Conservation (phyloP, 2,888 invertebrate genomes). For the Microplitis manilae region DNA sequence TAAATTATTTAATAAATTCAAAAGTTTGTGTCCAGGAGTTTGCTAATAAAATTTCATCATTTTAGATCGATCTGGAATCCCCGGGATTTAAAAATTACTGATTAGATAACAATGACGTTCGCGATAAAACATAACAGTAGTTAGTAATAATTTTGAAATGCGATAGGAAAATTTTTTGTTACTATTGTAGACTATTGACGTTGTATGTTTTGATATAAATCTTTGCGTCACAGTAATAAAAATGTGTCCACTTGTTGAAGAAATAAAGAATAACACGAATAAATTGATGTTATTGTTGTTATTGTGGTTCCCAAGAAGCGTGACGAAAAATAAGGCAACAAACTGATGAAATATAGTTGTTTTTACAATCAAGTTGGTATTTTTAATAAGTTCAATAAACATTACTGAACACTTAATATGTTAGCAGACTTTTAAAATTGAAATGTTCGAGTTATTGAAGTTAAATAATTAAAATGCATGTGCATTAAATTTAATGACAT, state of each 20-base stretch:
- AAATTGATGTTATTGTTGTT: neutral
- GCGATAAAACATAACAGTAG: slow-evolving; percentile 5
- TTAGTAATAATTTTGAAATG: neutral
- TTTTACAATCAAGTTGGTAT: neutral
- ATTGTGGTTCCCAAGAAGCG: neutral
- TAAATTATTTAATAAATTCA: neutral
- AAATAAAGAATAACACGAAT: neutral
- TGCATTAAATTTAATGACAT: slow-evolving; percentile 44
- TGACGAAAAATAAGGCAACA: neutral
- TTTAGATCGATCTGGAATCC: neutral
- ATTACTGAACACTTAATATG: neutral
- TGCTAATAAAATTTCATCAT: neutral
- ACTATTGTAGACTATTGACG: neutral
- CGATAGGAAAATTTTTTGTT: neutral
- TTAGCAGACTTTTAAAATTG: neutral
- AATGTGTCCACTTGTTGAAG: neutral
- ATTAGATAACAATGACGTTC: slow-evolving; percentile 2
- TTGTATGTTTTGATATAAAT: neutral
- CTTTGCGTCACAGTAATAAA: neutral
- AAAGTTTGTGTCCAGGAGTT: neutral
- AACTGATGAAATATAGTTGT: neutral
- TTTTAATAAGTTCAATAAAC: neutral
- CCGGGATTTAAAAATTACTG: neutral
- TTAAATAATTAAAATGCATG: slow-evolving; percentile 12
- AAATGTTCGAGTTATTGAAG: neutral